Base-by-base conservation (phyloP, 2,797 vertebrate species). In the Peromyscus melanophrys region DNA sequence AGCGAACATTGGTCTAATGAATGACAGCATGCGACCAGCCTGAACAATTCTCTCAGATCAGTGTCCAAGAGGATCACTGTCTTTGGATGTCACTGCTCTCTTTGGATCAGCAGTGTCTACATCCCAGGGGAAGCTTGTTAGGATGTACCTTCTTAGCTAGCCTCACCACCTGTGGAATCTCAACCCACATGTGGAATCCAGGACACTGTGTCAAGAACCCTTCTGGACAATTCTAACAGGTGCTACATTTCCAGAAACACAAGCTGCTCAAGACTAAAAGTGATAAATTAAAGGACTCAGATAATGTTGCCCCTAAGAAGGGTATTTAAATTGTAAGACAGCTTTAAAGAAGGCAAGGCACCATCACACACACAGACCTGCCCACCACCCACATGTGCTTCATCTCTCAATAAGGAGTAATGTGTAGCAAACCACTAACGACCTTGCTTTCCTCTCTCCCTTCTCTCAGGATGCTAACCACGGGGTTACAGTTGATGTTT, bases 401-500 rank as follows among this genome's bases (percentile, higher is more conserved):
- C 81, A 17, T 67, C 65, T 78, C 75, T 88, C 37, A 67, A 80
- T 55, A 87, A 90, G 94, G 82, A 77, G 81, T 55, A 14, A 93
- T 82, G 46, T 3, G 25, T 3, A 92, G 52, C 17, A 76, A 91
- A 96, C 94, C 59, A 65, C 76, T 83, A 69, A 84, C 4, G 17
- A 85, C 34, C 16, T 11, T 5, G 34, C n/a, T 82, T 71, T 37
- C 29, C 37, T 52, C 27, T 78, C 25, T 25, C 27, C 34, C 37
- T 27, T 31, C 43, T 82, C 81, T 89, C 40, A 11, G 52, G 65
- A 81, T 80, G n/a, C 59, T 92, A 94, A 95, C 65, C 92, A 85
- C 65, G 57, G 12, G 63, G 77, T 94, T 77, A 96, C 90, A 67
- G 90, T 92, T 90, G 93, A 77, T 92, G 59, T 90, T 87, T 95